Evolutionary conservation across 2,888 invertebrate species (phyloP).

Genomic region (Nipponacmea schrenckii): DNA sequence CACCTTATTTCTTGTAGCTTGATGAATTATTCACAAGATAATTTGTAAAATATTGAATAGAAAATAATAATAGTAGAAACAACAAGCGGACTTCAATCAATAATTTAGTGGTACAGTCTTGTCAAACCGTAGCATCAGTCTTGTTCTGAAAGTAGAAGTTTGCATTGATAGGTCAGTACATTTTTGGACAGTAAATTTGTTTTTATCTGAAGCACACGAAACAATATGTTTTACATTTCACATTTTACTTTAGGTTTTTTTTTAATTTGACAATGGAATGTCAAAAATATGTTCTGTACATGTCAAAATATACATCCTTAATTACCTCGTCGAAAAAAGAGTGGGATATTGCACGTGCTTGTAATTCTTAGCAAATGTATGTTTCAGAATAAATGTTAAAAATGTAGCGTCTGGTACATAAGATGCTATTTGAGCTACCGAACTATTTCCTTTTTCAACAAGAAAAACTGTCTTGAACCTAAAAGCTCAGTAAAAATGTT

Average conservation of each 20-base stretch:
- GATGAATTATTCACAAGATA: constrained; percentile 5
- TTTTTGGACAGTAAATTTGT: too few species aligned
- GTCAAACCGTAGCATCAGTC: too few species aligned
- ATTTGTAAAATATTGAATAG: constrained; percentile 8
- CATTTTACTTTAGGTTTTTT: too few species aligned
- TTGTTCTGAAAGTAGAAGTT: too few species aligned
- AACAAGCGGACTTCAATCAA: too few species aligned
- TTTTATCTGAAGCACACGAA: too few species aligned
- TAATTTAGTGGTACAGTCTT: too few species aligned
- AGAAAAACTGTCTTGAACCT: background rate
- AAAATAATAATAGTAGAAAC: background rate
- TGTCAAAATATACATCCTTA: background rate
- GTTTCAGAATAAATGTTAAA: constrained; percentile 3
- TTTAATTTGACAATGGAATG: too few species aligned
- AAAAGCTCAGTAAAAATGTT: background rate
- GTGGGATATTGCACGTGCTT: constrained; percentile 7
- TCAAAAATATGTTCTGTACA: background rate
- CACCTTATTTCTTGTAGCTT: background rate
- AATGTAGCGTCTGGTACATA: constrained; percentile 5
- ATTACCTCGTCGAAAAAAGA: constrained; percentile 1
- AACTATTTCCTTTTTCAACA: background rate
- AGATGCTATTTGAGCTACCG: background rate
- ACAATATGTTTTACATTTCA: too few species aligned
- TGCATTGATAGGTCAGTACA: too few species aligned
- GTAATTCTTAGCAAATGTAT: constrained; percentile 3